phyloP scores from a whole-genome alignment of 2,113 vertebrate genomes.

The Rhea pennata region DNA sequence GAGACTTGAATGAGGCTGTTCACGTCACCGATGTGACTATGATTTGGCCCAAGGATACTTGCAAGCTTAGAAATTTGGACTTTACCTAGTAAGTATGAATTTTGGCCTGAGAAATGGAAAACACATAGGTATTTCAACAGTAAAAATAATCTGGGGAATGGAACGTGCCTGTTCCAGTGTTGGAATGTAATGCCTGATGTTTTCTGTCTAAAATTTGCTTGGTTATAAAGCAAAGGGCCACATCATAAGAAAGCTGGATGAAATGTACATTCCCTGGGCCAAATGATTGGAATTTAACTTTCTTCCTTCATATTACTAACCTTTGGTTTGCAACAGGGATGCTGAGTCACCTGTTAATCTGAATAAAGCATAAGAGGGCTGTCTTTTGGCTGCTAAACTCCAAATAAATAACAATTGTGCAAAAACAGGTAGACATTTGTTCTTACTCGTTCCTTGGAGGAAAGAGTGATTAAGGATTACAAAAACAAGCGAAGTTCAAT shows the following conservation, averaged over 20 bases:
- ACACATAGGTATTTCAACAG: background rate
- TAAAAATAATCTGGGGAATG: background rate
- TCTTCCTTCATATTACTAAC: background rate
- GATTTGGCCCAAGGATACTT: background rate
- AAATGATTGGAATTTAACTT: background rate
- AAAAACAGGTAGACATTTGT: background rate
- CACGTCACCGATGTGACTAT: background rate
- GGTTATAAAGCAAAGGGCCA: background rate
- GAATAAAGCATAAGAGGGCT: background rate
- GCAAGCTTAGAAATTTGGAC: background rate
- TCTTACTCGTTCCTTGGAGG: background rate
- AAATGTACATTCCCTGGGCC: background rate
- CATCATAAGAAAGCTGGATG: background rate
- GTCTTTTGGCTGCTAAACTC: background rate
- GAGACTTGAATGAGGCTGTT: background rate
- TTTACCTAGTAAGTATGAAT: background rate
- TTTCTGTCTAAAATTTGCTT: background rate
- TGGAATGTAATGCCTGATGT: background rate
- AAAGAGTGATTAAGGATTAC: background rate
- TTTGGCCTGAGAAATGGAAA: background rate
- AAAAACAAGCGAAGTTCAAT: background rate
- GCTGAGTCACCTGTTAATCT: background rate
- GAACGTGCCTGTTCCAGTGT: background rate
- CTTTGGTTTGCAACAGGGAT: background rate
- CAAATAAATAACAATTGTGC: background rate